A percentile compares a stretch with the other conserved stretches of the same genome.
Evolutionary conservation across 2,113 vertebrate genomes (phyloP).

Genomic region (Pyxicephalus adspersus): DNA sequence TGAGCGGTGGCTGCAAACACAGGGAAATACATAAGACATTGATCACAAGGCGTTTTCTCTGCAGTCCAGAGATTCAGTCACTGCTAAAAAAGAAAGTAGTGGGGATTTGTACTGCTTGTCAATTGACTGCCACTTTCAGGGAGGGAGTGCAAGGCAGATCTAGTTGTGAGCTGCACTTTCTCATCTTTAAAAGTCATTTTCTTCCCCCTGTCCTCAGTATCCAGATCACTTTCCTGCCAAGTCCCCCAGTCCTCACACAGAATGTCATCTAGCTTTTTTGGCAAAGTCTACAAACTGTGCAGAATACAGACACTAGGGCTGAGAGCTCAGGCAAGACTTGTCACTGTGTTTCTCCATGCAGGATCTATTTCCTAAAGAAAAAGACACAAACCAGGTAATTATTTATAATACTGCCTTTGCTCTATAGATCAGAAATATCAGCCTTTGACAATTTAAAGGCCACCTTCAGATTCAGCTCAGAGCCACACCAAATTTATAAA

Average conservation of each 20-base stretch:
- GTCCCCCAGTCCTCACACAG: constrained; percentile 1
- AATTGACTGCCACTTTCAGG: neutral
- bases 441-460: too few species aligned
- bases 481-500: too few species aligned
- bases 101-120: constrained; percentile 5
- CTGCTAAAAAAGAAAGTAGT: neutral
- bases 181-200: constrained; percentile 43
- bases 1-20: neutral
- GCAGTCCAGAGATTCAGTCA: neutral
- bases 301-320: neutral
- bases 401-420: too few species aligned
- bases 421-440: too few species aligned
- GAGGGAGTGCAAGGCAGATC: neutral
- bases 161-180: constrained; percentile 1
- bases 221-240: constrained; percentile 55
- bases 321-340: constrained; percentile 15
- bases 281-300: neutral
- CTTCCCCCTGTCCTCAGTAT: constrained; percentile 28
- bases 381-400: too few species aligned
- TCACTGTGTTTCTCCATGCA: constrained; percentile 6
- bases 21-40: neutral
- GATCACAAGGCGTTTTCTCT: neutral
- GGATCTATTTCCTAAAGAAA: neutral
- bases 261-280: constrained; percentile 32
- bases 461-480: too few species aligned